These are phyloP conservation scores for Eulemur coronatus DNA, from an alignment of 2,797 vertebrate species.

Conservation along the genomic window DNA sequence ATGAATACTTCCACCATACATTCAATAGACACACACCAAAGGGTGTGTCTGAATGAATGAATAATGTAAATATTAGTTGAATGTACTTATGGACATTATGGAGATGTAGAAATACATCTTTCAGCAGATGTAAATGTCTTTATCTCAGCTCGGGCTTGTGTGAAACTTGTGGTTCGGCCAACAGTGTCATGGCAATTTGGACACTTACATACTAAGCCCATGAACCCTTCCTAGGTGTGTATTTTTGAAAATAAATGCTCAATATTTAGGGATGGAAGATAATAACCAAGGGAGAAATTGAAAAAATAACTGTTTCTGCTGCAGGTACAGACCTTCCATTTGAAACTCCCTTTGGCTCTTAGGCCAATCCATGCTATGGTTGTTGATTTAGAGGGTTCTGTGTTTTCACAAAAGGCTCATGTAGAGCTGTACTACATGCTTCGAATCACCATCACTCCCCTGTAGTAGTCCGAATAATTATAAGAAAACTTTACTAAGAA, in stretches of 20 bases:
- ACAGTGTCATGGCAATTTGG: neutral
- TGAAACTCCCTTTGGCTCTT: neutral
- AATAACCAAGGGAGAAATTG: neutral
- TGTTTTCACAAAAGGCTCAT: neutral
- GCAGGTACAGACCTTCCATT: neutral
- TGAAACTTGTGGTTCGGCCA: neutral
- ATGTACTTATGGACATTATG: too few relatives aligned
- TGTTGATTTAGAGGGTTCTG: neutral
- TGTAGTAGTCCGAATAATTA: neutral
- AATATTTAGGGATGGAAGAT: neutral
- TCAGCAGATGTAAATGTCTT: neutral
- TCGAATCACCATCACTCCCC: neutral
- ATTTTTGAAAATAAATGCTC: neutral
- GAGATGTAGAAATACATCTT: neutral
- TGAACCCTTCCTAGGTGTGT: neutral
- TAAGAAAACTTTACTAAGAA: neutral
- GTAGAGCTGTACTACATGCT: neutral
- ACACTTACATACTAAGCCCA: neutral
- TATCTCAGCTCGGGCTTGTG: neutral
- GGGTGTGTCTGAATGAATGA: neutral
- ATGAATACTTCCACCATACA: neutral
- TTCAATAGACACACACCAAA: neutral
- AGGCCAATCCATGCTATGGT: neutral
- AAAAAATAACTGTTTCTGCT: neutral
- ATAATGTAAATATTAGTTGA: neutral